A percentile compares a stretch with the other conserved stretches of the same genome.
phyloP scores from a whole-genome alignment of 2,888 invertebrate genomes.

The Entomobrya proxima region DNA sequence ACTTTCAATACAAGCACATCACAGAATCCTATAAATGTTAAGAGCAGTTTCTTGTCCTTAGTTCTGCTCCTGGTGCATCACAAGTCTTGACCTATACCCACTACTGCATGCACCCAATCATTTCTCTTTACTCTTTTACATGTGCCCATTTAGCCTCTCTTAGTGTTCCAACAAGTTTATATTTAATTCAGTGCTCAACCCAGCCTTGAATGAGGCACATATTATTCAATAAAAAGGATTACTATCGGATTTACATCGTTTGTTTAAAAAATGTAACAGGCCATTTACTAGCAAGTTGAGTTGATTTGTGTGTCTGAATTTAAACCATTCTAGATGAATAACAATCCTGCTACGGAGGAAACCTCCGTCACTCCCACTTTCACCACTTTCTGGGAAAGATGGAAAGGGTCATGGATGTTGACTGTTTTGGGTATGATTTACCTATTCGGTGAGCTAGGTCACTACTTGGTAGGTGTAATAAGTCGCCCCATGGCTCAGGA shows the following conservation, averaged over 20 bases:
- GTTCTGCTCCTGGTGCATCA: conserved; percentile 21
- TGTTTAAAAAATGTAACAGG: too few species aligned
- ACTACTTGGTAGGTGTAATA: conserved; percentile 89
- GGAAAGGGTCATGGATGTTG: conserved; percentile 77
- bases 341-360: not conserved
- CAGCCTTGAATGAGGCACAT: not conserved
- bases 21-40: not conserved
- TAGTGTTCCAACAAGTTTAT: not conserved
- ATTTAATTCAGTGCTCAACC: not conserved
- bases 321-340: conserved; percentile 52
- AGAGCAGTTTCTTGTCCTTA: not conserved
- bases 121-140: not conserved
- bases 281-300: too few species aligned
- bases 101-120: not conserved
- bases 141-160: not conserved
- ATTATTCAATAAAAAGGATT: not conserved
- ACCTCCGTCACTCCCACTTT: not conserved
- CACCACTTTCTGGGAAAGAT: conserved; percentile 27
- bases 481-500: conserved; percentile 91
- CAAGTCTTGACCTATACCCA: conserved; percentile 11
- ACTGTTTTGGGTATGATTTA: conserved; percentile 89
- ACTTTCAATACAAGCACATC: not conserved
- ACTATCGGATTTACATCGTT: too few species aligned
- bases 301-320: too few species aligned
- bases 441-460: conserved; percentile 90